Conservation (phyloP, 2,888 invertebrate species). For the Pyrgus malvae region DNA sequence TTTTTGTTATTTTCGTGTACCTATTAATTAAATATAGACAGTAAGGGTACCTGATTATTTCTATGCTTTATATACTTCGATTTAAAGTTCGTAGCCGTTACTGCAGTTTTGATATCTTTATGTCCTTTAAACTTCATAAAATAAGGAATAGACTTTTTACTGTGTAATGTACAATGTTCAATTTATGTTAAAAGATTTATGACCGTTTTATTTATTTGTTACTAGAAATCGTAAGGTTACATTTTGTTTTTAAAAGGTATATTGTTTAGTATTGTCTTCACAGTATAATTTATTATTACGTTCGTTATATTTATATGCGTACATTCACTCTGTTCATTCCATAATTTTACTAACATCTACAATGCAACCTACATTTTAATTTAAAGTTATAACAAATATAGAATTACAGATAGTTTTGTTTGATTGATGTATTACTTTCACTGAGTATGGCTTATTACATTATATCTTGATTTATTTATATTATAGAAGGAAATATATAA, state of each 20-base stretch:
- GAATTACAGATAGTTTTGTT: too few relatives aligned
- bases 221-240: constrained; percentile 30
- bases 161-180: constrained; percentile 18
- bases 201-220: constrained; percentile 55
- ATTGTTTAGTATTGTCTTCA: neutral
- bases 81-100: too few relatives aligned
- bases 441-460: too few relatives aligned
- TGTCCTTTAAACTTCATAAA: too few relatives aligned
- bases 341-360: constrained; percentile 1
- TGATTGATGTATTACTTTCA: too few relatives aligned
- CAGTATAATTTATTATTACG: constrained; percentile 12
- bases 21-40: constrained; percentile 4
- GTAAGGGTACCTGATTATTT: constrained; percentile 24
- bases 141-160: neutral
- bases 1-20: neutral
- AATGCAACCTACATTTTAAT: too few relatives aligned
- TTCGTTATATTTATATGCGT: neutral
- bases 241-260: constrained; percentile 17
- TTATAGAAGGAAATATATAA: too few relatives aligned
- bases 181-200: constrained; percentile 42
- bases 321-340: too few relatives aligned
- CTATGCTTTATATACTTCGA: neutral
- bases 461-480: too few relatives aligned
- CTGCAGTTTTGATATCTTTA: too few relatives aligned
- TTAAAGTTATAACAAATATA: too few relatives aligned